phyloP scores from a whole-genome alignment of 2,797 vertebrate species.

The Crenichthys baileyi region DNA sequence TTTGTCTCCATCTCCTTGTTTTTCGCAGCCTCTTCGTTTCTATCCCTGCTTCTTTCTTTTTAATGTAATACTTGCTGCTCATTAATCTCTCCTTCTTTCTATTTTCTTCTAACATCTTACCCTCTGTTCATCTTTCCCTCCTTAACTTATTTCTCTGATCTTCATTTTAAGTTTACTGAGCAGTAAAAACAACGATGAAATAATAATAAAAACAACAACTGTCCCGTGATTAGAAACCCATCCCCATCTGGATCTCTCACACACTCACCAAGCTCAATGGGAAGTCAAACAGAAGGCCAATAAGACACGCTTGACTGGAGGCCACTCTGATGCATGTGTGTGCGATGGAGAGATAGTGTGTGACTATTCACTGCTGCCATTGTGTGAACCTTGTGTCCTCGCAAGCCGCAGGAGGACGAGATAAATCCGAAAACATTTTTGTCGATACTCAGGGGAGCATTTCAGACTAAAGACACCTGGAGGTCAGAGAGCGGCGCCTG shows the following conservation, averaged over 20 bases:
- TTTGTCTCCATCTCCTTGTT: neutral
- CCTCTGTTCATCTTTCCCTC: constrained; percentile 1
- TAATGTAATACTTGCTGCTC: neutral
- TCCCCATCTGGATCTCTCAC: constrained; percentile 71
- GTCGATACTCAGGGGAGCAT: constrained; percentile 34
- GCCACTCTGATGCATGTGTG: constrained; percentile 46
- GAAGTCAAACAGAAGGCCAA: constrained; percentile 78
- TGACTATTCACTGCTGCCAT: constrained; percentile 50
- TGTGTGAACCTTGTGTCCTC: constrained; percentile 58
- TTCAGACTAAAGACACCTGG: constrained; percentile 49
- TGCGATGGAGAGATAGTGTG: constrained; percentile 34
- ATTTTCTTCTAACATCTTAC: neutral
- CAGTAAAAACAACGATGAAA: constrained; percentile 71
- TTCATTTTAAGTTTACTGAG: constrained; percentile 64
- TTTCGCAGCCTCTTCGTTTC: constrained; percentile 7
- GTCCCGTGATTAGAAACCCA: constrained; percentile 73
- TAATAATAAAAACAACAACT: constrained; percentile 76
- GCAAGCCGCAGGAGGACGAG: constrained; percentile 38
- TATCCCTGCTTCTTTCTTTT: neutral
- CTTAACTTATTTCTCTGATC: constrained; percentile 9
- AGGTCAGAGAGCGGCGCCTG: constrained; percentile 30
- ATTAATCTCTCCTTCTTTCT: neutral
- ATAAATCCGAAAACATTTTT: constrained; percentile 53
- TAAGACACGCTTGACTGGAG: constrained; percentile 73
- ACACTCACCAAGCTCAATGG: constrained; percentile 50